Evolutionary conservation across 2,113 vertebrate genomes (phyloP), one percentile per base, ranked within the genome.

Genomic region (Aegithalos caudatus): DNA sequence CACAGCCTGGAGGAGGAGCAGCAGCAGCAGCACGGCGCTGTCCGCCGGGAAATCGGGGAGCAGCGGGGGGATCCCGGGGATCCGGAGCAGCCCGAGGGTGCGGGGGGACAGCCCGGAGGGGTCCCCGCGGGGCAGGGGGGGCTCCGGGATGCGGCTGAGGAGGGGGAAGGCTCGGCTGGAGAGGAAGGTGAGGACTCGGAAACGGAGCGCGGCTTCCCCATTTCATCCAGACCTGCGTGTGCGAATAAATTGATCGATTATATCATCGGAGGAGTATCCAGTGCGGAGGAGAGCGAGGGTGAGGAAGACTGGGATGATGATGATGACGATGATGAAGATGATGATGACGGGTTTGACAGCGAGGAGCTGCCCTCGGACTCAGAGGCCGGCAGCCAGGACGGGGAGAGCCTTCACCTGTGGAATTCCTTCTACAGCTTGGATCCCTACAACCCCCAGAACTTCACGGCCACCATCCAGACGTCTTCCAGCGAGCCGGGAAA

Each of bases 1-100:
- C 98, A 98, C 81, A 99, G 99, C 92, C 96, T 99, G 95, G 99
- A 99, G 92, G 99, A 99, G 95, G 98, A 99, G 18, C 98, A 98
- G 91, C 93, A 98, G 88, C 92, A 98, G 53, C 95, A 94, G 71
- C 57, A 77, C 35, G 40, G 13, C 35, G 42, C 40, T 0, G 8
- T 17, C 47, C 5, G 67, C 23, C 42, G 12, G 1, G 74, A 47
- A 3, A 17, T 1, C 1, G 48, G 8, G 33, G 88, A 53, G 74
- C 67, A 65, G 8, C 31, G 24, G 9, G 65, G 61, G 3, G 20
- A 25, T 33, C 4, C 4, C 11, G 67, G 40, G 50, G 61, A 42
- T 62, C 47, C 71, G 3, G 61, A 44, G 81, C 25, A 24, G 29
- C 16, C 28, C 3, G 48, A 24, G 66, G 86, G 72, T 7, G 40